Evolutionary conservation across 2,888 invertebrate genomes (phyloP).

Genomic region (Neoscelio sp.): DNA sequence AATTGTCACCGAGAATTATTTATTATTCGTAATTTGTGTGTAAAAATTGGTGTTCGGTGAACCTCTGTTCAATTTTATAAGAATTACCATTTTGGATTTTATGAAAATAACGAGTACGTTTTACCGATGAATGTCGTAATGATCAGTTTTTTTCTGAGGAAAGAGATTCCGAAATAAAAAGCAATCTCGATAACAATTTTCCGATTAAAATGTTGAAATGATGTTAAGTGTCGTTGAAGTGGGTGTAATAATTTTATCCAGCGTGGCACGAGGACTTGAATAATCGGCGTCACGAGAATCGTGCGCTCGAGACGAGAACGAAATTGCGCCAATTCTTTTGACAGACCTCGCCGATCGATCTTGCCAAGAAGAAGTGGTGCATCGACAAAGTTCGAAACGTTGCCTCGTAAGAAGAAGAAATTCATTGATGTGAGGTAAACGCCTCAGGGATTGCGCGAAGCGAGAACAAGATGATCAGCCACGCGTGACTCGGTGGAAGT

Average conservation of each 20-base stretch:
- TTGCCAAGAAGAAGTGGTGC: slow-evolving; percentile 59
- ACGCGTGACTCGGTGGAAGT: slow-evolving; percentile 66
- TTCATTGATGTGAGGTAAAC: slow-evolving; percentile 70
- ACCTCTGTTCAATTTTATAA: neutral
- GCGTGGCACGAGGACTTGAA: slow-evolving; percentile 59
- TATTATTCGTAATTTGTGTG: slow-evolving; percentile 9
- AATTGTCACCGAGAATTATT: slow-evolving; percentile 44
- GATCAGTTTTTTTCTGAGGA: neutral
- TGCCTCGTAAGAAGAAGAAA: slow-evolving; percentile 67
- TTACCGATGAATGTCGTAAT: neutral
- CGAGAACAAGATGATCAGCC: slow-evolving; percentile 69
- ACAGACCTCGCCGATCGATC: slow-evolving; percentile 63
- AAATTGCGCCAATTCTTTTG: slow-evolving; percentile 68
- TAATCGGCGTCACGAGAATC: slow-evolving; percentile 63
- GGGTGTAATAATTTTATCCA: slow-evolving; percentile 63
- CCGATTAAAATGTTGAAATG: slow-evolving; percentile 57
- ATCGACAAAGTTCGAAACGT: slow-evolving; percentile 69
- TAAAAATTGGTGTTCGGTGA: neutral
- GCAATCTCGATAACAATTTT: slow-evolving; percentile 54
- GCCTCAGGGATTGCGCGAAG: slow-evolving; percentile 68
- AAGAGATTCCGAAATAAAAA: slow-evolving; percentile 47
- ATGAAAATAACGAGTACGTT: slow-evolving; percentile 7
- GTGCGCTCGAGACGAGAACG: slow-evolving; percentile 63
- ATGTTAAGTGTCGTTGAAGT: slow-evolving; percentile 58
- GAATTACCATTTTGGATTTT: neutral